These are phyloP conservation scores for Choloepus hoffmanni DNA, from an alignment of 2,113 vertebrate species.

Conservation along the genomic window DNA sequence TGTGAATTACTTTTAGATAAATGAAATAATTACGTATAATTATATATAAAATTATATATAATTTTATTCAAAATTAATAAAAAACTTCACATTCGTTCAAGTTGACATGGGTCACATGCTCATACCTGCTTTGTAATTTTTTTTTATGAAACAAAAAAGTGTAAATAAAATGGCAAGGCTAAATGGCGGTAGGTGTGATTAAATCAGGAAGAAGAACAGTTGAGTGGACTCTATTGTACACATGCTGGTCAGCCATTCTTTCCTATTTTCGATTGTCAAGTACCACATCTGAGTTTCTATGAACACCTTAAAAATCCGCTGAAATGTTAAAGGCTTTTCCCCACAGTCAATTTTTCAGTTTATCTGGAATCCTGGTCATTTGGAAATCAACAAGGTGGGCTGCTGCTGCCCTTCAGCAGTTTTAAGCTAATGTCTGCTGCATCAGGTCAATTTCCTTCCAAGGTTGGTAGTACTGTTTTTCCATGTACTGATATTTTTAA, in stretches of 20 bases:
- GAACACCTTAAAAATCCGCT: constrained; percentile 72
- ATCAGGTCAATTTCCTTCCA: constrained; percentile 92
- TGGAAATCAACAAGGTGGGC: constrained; percentile 91
- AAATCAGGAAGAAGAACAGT: neutral
- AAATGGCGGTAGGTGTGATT: neutral
- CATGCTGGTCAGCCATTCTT: neutral
- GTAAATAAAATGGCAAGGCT: neutral
- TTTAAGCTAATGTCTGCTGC: constrained; percentile 89
- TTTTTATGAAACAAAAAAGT: constrained; percentile 17
- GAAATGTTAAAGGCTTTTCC: constrained; percentile 89
- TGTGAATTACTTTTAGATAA: constrained; percentile 38
- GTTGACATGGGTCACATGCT: neutral
- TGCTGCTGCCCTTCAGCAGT: constrained; percentile 89
- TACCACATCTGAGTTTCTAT: constrained; percentile 75
- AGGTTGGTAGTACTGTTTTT: constrained; percentile 98
- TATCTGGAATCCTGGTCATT: constrained; percentile 91
- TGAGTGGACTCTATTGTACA: neutral
- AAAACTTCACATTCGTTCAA: constrained; percentile 57
- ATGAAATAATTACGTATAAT: neutral
- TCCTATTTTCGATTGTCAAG: constrained; percentile 58
- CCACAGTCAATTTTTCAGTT: constrained; percentile 91
- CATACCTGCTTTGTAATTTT: neutral
- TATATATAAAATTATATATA: no score
- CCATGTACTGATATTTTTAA: constrained; percentile 91
- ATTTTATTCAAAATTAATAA: constrained; percentile 9